These are phyloP conservation scores for Apolygus lucorum DNA, from an alignment of 1,140 invertebrate genomes.

Conservation along the genomic window DNA sequence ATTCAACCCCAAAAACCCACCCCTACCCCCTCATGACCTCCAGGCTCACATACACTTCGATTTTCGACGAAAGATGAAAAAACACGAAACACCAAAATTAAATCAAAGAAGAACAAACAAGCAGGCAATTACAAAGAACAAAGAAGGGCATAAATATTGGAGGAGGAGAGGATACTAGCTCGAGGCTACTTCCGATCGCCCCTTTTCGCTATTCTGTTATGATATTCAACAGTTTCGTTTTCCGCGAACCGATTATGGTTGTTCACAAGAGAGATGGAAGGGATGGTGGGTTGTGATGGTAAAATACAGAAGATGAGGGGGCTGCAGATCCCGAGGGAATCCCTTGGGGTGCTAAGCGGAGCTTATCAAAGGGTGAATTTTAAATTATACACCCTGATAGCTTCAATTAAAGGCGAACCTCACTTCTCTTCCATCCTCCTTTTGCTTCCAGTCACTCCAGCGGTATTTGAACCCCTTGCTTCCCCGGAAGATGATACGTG, in stretches of 20 bases:
- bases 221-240: slow-evolving; percentile 13
- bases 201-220: slow-evolving; percentile 8
- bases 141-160: slow-evolving; percentile 5
- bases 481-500: too few relatives aligned
- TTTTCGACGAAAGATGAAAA: background rate
- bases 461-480: too few relatives aligned
- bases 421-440: too few relatives aligned
- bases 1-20: too few relatives aligned
- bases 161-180: slow-evolving; percentile 2
- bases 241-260: background rate
- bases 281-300: background rate
- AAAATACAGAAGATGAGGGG: background rate
- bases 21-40: too few relatives aligned
- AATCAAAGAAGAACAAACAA: slow-evolving; percentile 6
- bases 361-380: slow-evolving; percentile 16
- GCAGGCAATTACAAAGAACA: background rate
- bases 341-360: slow-evolving; percentile 9
- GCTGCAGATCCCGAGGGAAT: slow-evolving; percentile 1
- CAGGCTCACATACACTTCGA: too few relatives aligned
- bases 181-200: slow-evolving; percentile 5
- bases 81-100: slow-evolving; percentile 2
- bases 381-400: slow-evolving; percentile 16
- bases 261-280: background rate
- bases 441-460: too few relatives aligned
- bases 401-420: slow-evolving; percentile 14